Percentiles rank a stretch among this genome's conserved stretches.
Evolutionary conservation across 2,797 vertebrate species (phyloP).

Genomic region (Neopelma chrysocephalum): DNA sequence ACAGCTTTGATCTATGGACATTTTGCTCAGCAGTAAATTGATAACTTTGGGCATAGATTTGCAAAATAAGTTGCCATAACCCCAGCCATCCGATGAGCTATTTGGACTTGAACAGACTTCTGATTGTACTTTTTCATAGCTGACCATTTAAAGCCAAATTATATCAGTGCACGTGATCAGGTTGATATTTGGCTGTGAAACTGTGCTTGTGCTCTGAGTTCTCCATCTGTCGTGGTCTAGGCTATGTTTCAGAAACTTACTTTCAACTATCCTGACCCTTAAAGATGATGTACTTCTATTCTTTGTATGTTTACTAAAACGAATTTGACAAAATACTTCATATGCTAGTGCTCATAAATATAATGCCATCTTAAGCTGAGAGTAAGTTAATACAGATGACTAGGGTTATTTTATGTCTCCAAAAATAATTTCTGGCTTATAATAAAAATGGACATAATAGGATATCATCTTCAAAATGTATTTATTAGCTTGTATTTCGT

Average conservation of each 20-base stretch:
- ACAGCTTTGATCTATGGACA: neutral
- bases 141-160: neutral
- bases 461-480: neutral
- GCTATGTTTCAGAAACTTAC: neutral
- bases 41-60: neutral
- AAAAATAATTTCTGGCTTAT: neutral
- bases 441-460: neutral
- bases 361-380: neutral
- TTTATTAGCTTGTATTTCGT: neutral
- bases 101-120: neutral
- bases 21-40: neutral
- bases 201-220: neutral
- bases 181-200: neutral
- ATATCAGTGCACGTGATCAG: neutral
- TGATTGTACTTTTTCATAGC: neutral
- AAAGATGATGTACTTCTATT: neutral
- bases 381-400: neutral
- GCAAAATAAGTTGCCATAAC: neutral
- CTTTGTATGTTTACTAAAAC: neutral
- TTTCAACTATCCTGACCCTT: neutral
- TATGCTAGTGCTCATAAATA: neutral
- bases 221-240: neutral
- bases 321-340: neutral
- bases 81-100: neutral
- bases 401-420: neutral